phyloP scores from a whole-genome alignment of 2,797 vertebrate genomes.

The Australoheros facetus region DNA sequence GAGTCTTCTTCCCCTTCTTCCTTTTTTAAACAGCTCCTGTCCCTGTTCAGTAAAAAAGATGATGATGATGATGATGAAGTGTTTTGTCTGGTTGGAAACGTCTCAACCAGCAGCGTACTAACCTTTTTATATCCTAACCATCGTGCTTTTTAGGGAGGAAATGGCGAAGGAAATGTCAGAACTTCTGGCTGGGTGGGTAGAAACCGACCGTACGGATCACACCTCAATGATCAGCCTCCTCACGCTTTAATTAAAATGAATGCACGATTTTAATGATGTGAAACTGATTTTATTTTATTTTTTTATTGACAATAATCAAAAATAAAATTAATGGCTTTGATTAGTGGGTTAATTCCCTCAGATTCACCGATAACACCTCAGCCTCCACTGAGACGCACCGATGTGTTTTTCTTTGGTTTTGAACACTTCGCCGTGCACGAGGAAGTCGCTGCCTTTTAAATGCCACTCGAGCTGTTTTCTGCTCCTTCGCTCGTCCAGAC shows the following conservation, averaged over 20 bases:
- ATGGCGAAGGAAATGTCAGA: constrained; percentile 96
- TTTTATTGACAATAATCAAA: background rate
- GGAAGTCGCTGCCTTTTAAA: background rate
- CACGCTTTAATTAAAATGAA: background rate
- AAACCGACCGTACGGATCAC: background rate
- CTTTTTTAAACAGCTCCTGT: background rate
- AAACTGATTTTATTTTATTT: background rate
- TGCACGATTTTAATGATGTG: background rate
- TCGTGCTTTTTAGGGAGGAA: constrained; percentile 91
- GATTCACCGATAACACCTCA: background rate
- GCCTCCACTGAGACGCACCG: background rate
- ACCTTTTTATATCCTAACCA: constrained; percentile 35
- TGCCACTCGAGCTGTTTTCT: background rate
- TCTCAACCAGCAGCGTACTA: background rate
- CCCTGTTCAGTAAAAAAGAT: background rate
- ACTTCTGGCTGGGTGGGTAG: constrained; percentile 92
- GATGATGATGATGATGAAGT: background rate
- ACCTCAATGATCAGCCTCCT: background rate
- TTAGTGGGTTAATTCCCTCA: background rate
- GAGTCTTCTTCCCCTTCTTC: background rate
- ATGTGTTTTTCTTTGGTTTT: background rate
- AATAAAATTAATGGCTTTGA: background rate
- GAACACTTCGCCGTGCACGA: too few relatives aligned
- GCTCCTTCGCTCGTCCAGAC: background rate
- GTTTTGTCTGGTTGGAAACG: background rate